A percentile compares a stretch with the other conserved stretches of the same genome.
These are phyloP conservation scores for Gymnogyps californianus DNA, from an alignment of 2,113 vertebrate species.

Conservation along the genomic window DNA sequence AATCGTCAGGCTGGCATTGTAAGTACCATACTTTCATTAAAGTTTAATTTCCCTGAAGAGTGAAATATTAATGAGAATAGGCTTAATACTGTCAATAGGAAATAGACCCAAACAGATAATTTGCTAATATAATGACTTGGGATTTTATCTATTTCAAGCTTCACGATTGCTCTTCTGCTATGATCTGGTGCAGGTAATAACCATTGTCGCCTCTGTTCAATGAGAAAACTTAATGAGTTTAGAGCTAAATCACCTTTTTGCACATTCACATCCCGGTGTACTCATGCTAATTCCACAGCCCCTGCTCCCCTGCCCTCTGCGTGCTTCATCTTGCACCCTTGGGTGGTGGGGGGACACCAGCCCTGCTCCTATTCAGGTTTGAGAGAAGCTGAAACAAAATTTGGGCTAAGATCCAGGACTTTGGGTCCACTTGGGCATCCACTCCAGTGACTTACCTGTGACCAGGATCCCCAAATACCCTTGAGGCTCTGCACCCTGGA, in stretches of 20 bases:
- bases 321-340: neutral
- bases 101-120: conserved; percentile 42
- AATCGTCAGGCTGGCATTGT: neutral
- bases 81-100: conserved; percentile 41
- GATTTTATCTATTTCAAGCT: conserved; percentile 2
- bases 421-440: neutral
- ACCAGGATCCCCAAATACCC: neutral
- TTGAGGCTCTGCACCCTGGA: neutral
- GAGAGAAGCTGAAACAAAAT: neutral
- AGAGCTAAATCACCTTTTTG: neutral
- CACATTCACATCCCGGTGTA: fast-evolving
- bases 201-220: neutral
- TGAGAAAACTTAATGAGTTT: neutral
- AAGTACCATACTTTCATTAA: conserved; percentile 6
- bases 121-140: conserved; percentile 35
- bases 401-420: neutral
- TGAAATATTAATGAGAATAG: conserved; percentile 41
- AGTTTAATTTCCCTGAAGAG: conserved; percentile 51
- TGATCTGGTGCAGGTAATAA: neutral
- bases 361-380: neutral
- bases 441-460: neutral
- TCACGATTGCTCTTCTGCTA: neutral
- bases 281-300: neutral
- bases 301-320: neutral
- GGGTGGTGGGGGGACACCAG: neutral